Evolutionary conservation across 2,888 invertebrate species (phyloP).

Genomic region (Gasteruption jaculator): DNA sequence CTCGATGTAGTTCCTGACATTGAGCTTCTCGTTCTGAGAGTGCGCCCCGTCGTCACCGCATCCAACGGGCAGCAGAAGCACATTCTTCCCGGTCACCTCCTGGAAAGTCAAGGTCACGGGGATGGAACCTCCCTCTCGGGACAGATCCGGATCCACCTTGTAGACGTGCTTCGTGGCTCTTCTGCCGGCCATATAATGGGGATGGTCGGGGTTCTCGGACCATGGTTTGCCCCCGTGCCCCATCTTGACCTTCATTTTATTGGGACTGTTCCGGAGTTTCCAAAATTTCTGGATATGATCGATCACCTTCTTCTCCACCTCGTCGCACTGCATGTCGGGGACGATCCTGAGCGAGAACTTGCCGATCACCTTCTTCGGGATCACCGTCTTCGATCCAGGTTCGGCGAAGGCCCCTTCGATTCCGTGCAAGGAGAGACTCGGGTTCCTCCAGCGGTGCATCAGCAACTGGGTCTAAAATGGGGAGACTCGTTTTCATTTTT

Average conservation of each 20-base stretch:
- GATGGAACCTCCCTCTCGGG: constrained; percentile 96
- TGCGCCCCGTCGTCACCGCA: constrained; percentile 97
- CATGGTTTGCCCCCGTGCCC: constrained; percentile 82
- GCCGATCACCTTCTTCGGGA: constrained; percentile 87
- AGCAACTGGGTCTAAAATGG: constrained; percentile 62
- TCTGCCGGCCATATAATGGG: constrained; percentile 86
- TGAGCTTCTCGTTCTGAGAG: constrained; percentile 97
- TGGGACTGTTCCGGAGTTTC: constrained; percentile 77
- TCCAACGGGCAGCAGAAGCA: constrained; percentile 91
- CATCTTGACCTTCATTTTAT: constrained; percentile 70
- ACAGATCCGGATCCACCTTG: constrained; percentile 87
- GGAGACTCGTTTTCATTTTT: constrained; percentile 4
- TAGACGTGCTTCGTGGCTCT: constrained; percentile 80
- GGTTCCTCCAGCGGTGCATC: constrained; percentile 95
- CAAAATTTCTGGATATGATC: constrained; percentile 74
- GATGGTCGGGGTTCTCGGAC: constrained; percentile 89
- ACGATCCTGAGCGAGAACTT: constrained; percentile 97
- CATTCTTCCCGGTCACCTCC: constrained; percentile 89
- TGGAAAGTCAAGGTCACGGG: constrained; percentile 93
- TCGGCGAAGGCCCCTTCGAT: constrained; percentile 94
- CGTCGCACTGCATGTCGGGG: constrained; percentile 85
- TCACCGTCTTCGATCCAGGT: constrained; percentile 92
- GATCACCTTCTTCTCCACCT: constrained; percentile 76
- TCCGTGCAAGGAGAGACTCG: constrained; percentile 90
- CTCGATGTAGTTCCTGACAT: constrained; percentile 87